Percentiles rank a stretch among this genome's conserved stretches.
Conservation (phyloP, 2,888 invertebrate genomes). For the Ametastegia equiseti region DNA sequence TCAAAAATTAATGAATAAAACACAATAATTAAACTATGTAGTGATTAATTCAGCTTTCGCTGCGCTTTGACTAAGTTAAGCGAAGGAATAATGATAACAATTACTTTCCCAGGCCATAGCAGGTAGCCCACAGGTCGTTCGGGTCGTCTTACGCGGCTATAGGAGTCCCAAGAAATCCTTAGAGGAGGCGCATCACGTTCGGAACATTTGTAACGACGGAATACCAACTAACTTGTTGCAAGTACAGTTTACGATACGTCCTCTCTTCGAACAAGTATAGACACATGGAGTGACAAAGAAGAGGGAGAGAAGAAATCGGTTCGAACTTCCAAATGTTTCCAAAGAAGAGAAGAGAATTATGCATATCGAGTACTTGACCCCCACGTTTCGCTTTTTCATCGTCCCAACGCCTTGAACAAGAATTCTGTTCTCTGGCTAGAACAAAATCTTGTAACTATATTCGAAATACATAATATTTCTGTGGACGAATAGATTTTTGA, state of each 20-base stretch:
- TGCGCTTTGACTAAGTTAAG: background rate
- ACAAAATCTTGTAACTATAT: no score
- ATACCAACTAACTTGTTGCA: conserved; percentile 35
- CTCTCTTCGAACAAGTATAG: conserved; percentile 14
- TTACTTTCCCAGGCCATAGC: conserved; percentile 34
- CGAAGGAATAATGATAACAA: conserved; percentile 28
- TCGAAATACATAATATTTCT: no score
- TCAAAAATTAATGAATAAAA: background rate
- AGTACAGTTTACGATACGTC: background rate
- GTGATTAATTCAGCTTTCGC: background rate
- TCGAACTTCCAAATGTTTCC: conserved; percentile 45
- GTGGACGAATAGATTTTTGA: no score
- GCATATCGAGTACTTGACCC: no score
- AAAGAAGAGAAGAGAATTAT: conserved; percentile 37
- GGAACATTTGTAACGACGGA: conserved; percentile 16
- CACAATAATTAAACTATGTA: background rate
- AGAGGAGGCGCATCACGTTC: conserved; percentile 36
- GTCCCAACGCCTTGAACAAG: no score
- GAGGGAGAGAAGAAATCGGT: conserved; percentile 24
- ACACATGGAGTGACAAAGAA: conserved; percentile 4
- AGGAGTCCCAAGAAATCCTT: conserved; percentile 1
- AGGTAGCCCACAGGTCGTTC: conserved; percentile 33
- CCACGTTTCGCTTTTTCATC: background rate
- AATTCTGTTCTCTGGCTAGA: no score
- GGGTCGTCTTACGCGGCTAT: conserved; percentile 19